Conservation (phyloP, 2,888 invertebrate species). For the Heliconius hortense region DNA sequence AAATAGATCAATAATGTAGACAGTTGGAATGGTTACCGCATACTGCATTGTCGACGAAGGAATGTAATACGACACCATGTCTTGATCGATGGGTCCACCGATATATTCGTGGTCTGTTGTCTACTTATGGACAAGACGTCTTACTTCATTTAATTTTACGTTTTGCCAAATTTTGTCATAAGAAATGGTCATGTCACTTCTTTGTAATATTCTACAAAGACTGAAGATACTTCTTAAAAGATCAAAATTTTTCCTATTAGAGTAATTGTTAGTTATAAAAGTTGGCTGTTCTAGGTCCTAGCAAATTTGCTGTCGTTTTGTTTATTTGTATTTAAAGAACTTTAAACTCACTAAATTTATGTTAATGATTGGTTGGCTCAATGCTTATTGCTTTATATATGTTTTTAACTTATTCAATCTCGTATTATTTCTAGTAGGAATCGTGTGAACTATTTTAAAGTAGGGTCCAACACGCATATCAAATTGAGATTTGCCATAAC, state of each 20-base stretch:
- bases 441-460: constrained; percentile 15
- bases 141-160: not conserved
- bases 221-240: no score
- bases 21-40: constrained; percentile 55
- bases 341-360: no score
- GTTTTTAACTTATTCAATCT: not conserved
- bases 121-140: constrained; percentile 44
- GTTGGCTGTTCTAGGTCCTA: not conserved
- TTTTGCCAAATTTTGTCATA: not conserved
- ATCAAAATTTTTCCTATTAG: no score
- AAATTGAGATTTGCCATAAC: constrained; percentile 32
- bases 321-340: no score
- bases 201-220: no score
- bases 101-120: constrained; percentile 64
- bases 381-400: no score
- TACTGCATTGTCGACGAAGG: constrained; percentile 54
- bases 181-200: no score
- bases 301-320: not conserved
- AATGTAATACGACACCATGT: constrained; percentile 70
- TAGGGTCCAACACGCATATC: constrained; percentile 12
- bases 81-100: constrained; percentile 65
- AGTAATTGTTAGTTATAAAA: not conserved
- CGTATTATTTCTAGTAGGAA: not conserved
- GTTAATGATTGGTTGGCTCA: no score
- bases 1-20: constrained; percentile 52